Evolutionary conservation across 2,797 vertebrate genomes (phyloP).

Genomic region (Pseudochromis fuscus): DNA sequence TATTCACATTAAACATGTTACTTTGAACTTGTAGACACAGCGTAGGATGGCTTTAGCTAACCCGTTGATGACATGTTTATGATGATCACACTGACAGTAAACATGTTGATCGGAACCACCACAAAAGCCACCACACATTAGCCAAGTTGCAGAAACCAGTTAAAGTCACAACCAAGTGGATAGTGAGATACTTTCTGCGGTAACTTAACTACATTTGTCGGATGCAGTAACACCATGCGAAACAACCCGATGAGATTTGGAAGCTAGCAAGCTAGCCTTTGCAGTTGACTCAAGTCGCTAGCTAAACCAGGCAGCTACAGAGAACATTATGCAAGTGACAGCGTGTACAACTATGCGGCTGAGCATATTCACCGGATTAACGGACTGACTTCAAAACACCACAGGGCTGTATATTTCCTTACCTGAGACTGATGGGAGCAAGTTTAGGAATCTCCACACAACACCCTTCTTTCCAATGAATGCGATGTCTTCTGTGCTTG

Average conservation of each 20-base stretch:
- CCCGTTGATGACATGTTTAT: constrained; percentile 52
- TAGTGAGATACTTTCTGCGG: neutral
- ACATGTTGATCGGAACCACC: constrained; percentile 1
- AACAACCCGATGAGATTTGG: constrained; percentile 34
- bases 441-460: constrained; percentile 10
- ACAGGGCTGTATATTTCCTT: neutral
- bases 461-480: constrained; percentile 47
- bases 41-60: constrained; percentile 38
- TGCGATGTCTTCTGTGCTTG: constrained; percentile 41
- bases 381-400: neutral
- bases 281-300: constrained; percentile 63
- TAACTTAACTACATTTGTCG: constrained; percentile 10
- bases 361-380: rapidly evolving
- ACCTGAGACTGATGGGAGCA: constrained; percentile 59
- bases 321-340: constrained; percentile 28
- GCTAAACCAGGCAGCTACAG: constrained; percentile 38
- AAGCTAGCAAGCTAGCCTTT: constrained; percentile 70
- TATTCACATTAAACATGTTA: neutral
- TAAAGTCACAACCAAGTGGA: neutral
- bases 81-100: constrained; percentile 28
- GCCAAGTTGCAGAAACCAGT: neutral
- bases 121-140: neutral
- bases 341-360: neutral
- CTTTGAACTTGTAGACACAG: neutral
- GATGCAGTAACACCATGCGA: constrained; percentile 8